A percentile compares a stretch with the other conserved stretches of the same genome.
Conservation (phyloP, 2,113 vertebrate genomes). For the Typhlomys cinereus region DNA sequence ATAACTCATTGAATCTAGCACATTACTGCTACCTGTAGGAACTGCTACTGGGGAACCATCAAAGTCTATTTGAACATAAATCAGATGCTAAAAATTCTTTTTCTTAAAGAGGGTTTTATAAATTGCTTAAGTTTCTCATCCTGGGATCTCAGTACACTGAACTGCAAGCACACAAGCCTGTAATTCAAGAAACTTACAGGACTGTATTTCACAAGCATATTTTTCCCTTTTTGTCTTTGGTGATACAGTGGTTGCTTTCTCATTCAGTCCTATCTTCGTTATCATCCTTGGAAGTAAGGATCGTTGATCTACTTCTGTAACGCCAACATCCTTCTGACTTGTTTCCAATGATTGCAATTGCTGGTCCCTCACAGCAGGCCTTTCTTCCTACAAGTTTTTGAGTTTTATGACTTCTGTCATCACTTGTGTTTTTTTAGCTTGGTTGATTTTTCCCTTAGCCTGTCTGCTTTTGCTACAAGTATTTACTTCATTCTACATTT, state of each 20-base stretch:
- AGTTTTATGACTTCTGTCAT: not conserved
- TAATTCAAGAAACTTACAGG: not conserved
- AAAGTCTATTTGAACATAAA: not conserved
- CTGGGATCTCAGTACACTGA: not conserved
- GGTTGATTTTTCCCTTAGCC: not conserved
- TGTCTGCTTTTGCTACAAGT: not conserved
- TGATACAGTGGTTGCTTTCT: too few relatives aligned
- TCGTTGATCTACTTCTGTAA: not conserved
- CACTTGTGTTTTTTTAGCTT: not conserved
- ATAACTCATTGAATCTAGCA: not conserved
- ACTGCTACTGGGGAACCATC: not conserved
- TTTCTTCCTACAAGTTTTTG: not conserved
- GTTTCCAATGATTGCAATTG: too few relatives aligned
- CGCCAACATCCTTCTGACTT: not conserved
- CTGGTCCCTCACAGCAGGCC: not conserved
- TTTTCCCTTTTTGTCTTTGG: not conserved
- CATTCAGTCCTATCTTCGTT: not conserved
- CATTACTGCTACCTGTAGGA: not conserved
- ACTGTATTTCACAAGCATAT: not conserved
- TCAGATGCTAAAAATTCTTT: not conserved
- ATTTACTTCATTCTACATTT: not conserved
- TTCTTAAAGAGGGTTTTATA: not conserved
- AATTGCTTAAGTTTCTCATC: not conserved
- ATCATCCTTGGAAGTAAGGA: not conserved
- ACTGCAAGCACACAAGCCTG: not conserved